Evolutionary conservation across 2,113 vertebrate species (phyloP), one percentile per base, ranked within the genome.

Genomic region (Gasterosteus nipponicus): DNA sequence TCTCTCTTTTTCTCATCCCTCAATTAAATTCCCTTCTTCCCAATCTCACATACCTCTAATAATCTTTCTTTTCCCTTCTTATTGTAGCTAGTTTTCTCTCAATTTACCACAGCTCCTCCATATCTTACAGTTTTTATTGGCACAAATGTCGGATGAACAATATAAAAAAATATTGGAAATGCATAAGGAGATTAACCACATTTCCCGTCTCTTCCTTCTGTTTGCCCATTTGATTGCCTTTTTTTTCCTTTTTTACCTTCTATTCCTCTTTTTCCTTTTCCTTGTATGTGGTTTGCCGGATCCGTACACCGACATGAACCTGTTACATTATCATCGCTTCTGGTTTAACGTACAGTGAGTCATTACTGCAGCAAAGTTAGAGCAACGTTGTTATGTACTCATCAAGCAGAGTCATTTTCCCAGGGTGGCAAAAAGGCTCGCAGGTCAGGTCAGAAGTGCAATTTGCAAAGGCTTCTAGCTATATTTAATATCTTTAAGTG

Each of bases 401-500:
- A 92, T 94, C 83, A 89, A 61, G 68, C 44, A 90, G 69, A 92
- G 78, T 90, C 66, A 83, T 86, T 78, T 85, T 77, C 71, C 63
- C 58, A 66, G 47, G 81, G 74, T 80, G 70, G 47, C 70, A 80
- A 71, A 85, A 82, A 73, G 69, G 73, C 57, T 73, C 12, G 15
- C 73, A 79, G 83, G 87, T 89, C 86, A 87, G 78, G 80, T 83
- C 82, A 80, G 39, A 73, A 87, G 71, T 78, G 75, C 72, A 85
- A 80, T 87, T 91, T 84, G 56, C 67, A 87, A 82, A 89, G 51
- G 71, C 77, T 75, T 79, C 73, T 22, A 60, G 74, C 82, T 72
- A 73, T 71, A 73, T 91, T 89, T 88, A 88, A 92, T 90, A 89
- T 85, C 72, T 89, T 58, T 79, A 91, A 89, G 89, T 89, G 81